Evolutionary conservation across 2,113 vertebrate species (phyloP).

Genomic region (Centropus unirufus): DNA sequence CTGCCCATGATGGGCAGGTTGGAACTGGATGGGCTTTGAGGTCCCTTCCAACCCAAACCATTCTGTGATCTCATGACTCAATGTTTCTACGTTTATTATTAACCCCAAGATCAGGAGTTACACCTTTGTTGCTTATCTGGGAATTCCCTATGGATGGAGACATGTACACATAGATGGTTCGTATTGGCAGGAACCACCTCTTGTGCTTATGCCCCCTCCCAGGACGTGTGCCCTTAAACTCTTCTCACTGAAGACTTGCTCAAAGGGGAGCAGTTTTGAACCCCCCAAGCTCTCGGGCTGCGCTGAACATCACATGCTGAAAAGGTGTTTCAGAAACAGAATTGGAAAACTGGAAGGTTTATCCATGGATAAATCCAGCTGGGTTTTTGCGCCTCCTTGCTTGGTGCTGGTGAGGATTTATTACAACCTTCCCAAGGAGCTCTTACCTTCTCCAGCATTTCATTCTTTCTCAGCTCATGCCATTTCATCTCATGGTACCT

Average conservation of each 20-base stretch:
- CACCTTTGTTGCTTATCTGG: not conserved
- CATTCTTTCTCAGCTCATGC: not conserved
- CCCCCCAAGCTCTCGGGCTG: not conserved
- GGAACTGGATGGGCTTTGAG: too few species aligned
- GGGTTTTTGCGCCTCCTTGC: not conserved
- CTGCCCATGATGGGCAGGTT: too few species aligned
- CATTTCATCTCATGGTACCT: not conserved
- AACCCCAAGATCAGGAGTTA: not conserved
- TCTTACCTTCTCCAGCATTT: not conserved
- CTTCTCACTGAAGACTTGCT: not conserved
- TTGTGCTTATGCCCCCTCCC: accelerated
- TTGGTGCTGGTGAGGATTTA: not conserved
- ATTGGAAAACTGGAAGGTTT: not conserved
- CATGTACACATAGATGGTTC: not conserved
- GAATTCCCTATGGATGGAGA: accelerated
- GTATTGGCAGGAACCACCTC: not conserved
- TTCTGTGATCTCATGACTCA: too few species aligned
- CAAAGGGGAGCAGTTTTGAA: not conserved
- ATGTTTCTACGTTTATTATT: not conserved
- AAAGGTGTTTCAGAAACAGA: not conserved
- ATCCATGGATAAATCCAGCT: not conserved
- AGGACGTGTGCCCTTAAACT: accelerated
- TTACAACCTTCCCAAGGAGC: not conserved
- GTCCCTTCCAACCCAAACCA: too few species aligned
- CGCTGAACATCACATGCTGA: not conserved